Evolutionary conservation across 2,888 invertebrate genomes (phyloP).

Genomic region (Melitaea athalia): DNA sequence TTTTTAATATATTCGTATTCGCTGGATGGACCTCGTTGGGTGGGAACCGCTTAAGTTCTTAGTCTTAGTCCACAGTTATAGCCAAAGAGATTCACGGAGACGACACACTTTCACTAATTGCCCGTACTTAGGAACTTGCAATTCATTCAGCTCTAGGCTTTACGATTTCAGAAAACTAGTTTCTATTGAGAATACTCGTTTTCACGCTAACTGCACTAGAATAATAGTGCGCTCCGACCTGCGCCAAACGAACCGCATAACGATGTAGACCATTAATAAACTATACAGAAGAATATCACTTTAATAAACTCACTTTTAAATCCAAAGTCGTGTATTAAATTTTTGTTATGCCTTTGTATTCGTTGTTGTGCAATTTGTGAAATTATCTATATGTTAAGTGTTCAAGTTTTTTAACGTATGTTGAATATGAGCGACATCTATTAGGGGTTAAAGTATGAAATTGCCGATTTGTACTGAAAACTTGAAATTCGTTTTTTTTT

Average conservation of each 20-base stretch:
- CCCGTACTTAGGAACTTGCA: constrained; percentile 10
- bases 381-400: too few relatives aligned
- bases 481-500: too few relatives aligned
- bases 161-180: constrained; percentile 26
- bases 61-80: constrained; percentile 10
- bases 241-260: constrained; percentile 19
- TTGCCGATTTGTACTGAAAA: too few relatives aligned
- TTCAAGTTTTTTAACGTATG: too few relatives aligned
- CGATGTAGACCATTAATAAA: constrained; percentile 20
- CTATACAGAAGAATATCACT: neutral
- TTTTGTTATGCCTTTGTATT: neutral
- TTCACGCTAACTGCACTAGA: constrained; percentile 31
- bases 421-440: too few relatives aligned
- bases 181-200: constrained; percentile 21
- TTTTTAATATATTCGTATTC: too few relatives aligned
- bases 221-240: constrained; percentile 28
- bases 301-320: neutral
- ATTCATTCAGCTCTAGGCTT: constrained; percentile 14
- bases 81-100: constrained; percentile 9
- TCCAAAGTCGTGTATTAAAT: neutral
- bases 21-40: too few relatives aligned
- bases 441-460: too few relatives aligned
- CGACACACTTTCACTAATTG: constrained; percentile 16
- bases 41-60: neutral
- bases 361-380: too few relatives aligned